Evolutionary conservation across 2,888 invertebrate species (phyloP), one percentile per base, ranked within the genome.

Genomic region (Cylloceria caligata): DNA sequence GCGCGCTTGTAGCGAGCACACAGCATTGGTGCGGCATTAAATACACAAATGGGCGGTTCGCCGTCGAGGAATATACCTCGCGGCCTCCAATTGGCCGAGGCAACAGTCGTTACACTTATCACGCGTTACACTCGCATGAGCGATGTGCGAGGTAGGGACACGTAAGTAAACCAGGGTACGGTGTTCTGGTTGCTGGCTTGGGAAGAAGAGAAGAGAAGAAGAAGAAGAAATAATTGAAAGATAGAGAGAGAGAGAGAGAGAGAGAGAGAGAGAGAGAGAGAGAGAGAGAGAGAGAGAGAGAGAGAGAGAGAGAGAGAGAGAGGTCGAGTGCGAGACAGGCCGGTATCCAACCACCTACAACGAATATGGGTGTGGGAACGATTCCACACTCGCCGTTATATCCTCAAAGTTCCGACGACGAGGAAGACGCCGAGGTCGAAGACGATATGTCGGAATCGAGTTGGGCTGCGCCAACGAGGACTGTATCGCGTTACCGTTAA

Each of bases 101-200:
- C 83, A 39, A 39, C 67, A 88, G 86, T 89, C 90, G 90, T 91
- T 90, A 89, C 87, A 89, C 89, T 92, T 92, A 92, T 92, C 91
- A 87, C 89, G 85, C 87, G 86, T 67, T 49, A 52, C 60, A 87
- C 87, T 84, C 86, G 81, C 80, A 79, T 77, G 78, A 80, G 79
- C 76, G 72, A 80, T 74, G 79, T 80, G 73, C 75, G 62, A 77
- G 72, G 73, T 55, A 76, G 45, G 21, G 19, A 60, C 74, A 19
- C 42, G 47, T 39, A 80, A 65, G 73, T 67, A 57, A 30, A 62
- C 79, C 76, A 80, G 76, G 52, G 75, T 76, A 69, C 78, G 80
- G 64, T 73, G 24, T 27, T 55, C 39, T 34, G 34, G 49, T 55
- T 21, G 49, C 30, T 36, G 36, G 16, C 9, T 30, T 9, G 52